These are phyloP conservation scores for Agrochola circellaris DNA, from an alignment of 2,888 invertebrate species.

Conservation along the genomic window DNA sequence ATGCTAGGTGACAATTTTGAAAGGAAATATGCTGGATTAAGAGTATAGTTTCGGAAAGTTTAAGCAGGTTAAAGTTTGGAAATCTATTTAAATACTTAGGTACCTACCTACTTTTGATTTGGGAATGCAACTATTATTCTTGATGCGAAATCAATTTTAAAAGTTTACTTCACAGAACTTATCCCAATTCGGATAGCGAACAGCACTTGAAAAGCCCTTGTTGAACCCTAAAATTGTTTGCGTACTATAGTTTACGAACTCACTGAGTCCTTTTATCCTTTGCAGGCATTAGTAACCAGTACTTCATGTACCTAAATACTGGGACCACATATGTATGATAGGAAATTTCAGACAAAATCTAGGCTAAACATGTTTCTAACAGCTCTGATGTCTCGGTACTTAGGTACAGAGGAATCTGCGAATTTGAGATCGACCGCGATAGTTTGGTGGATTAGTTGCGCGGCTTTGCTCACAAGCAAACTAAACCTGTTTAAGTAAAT, in stretches of 20 bases:
- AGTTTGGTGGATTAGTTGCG: neutral
- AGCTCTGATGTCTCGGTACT: constrained; percentile 71
- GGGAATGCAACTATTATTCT: neutral
- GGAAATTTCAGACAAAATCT: constrained; percentile 58
- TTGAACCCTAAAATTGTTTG: constrained; percentile 9
- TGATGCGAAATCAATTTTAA: neutral
- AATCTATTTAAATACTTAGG: neutral
- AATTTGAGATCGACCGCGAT: constrained; percentile 20
- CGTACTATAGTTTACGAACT: constrained; percentile 15
- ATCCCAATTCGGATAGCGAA: neutral
- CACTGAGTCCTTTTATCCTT: constrained; percentile 30
- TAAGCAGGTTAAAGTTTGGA: neutral
- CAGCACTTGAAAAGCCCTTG: neutral
- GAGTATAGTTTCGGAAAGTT: neutral
- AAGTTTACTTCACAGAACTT: neutral
- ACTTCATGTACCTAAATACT: constrained; percentile 66
- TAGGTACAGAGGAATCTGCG: constrained; percentile 46
- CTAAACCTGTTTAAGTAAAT: neutral
- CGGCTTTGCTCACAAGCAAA: neutral
- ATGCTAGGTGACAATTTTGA: neutral
- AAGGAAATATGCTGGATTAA: neutral
- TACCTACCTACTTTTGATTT: constrained; percentile 4
- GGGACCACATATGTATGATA: constrained; percentile 65
- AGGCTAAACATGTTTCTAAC: constrained; percentile 54
- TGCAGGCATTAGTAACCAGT: constrained; percentile 27